Base-by-base conservation (phyloP, 2,113 vertebrate species). In the Dicentrarchus labrax region DNA sequence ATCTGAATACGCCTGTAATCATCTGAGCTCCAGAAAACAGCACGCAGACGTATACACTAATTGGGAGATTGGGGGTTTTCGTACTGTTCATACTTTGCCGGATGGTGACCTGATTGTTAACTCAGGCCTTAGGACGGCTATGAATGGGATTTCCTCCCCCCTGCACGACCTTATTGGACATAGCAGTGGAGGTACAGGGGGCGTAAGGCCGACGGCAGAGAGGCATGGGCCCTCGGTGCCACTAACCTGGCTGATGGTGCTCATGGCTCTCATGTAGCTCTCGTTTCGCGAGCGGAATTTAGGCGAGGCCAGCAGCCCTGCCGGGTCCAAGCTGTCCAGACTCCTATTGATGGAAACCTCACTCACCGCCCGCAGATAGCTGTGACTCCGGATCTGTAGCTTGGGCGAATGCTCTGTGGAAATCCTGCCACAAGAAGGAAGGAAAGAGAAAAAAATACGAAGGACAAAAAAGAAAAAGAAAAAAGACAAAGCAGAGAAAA, bases 261-360 rank as follows among this genome's bases (percentile, higher is more conserved):
- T 99, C 98, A 99, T 99, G 91, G 98, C 98, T 91, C 98, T 95
- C 98, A 99, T 99, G 96, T 99, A 99, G 95, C 98, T 99, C 91
- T 99, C 98, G 0, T 99, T 99, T 92, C 98, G 96, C 74, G 98
- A 99, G 91, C 98, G 98, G 93, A 99, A 99, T 95, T 99, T 99
- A 66, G 98, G 98, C 8, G 98, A 99, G 0, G 97, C 96, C 92
- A 99, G 96, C 91, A 99, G 95, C 89, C 95, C 96, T 0, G 97
- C 96, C 0, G 98, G 98, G 93, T 99, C 98, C 92, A 99, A 95
- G 94, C 97, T 99, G 94, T 99, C 98, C 95, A 99, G 93, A 94
- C 98, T 99, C 81, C 97, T 96, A 93, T 99, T 99, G 96, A 99
- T 99, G 90, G 98, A 99, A 84, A 99, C 98, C 94, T 99, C 98